These are phyloP conservation scores for Sardina pilchardus DNA, from an alignment of 2,113 vertebrate genomes.

Conservation along the genomic window DNA sequence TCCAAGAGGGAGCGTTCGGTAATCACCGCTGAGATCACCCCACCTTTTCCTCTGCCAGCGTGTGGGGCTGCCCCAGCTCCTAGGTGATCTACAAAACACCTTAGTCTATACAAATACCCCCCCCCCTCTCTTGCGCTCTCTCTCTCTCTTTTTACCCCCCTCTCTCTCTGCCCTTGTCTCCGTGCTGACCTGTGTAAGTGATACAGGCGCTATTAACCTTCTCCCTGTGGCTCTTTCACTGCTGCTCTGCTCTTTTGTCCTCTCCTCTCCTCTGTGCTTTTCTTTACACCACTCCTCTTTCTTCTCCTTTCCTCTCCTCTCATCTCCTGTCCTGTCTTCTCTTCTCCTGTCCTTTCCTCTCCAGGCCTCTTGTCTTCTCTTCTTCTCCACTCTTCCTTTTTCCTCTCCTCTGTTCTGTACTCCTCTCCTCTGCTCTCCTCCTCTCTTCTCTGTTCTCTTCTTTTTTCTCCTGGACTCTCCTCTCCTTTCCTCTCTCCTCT, in stretches of 20 bases:
- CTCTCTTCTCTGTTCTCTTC: neutral
- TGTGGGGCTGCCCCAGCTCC: neutral
- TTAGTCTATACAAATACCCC: neutral
- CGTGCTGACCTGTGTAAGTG: neutral
- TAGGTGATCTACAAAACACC: constrained; percentile 5
- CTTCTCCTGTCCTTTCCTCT: neutral
- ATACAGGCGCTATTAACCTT: neutral
- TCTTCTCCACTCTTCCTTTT: neutral
- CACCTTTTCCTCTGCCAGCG: too few species aligned
- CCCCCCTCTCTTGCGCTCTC: too few species aligned
- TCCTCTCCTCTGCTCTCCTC: neutral
- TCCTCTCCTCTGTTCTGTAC: neutral
- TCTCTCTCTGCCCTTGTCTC: neutral
- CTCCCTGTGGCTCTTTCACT: neutral
- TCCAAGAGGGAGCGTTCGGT: neutral
- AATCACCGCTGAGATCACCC: neutral
- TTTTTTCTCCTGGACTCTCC: neutral
- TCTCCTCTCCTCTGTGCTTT: neutral
- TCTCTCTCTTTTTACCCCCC: too few species aligned
- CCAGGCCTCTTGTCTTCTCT: neutral
- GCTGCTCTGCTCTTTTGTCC: neutral
- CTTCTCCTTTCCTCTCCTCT: neutral
- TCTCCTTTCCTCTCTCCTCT: neutral
- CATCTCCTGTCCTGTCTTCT: neutral
- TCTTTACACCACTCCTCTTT: too few species aligned